Percentiles rank a stretch among this genome's conserved stretches.
phyloP scores from a whole-genome alignment of 2,888 invertebrate genomes.

The Microctonus aethiopoides region DNA sequence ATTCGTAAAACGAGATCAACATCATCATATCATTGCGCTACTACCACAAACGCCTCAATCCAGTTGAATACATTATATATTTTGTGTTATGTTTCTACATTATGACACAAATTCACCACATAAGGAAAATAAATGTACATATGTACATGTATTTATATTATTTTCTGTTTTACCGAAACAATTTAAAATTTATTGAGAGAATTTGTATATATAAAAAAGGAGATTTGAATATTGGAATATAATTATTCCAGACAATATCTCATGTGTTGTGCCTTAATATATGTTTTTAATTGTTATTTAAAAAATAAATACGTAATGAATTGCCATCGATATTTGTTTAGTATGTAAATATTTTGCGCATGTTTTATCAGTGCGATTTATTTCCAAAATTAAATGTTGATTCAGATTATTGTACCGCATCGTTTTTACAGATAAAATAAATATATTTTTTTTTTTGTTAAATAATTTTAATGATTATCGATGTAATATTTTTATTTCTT shows the following conservation, averaged over 20 bases:
- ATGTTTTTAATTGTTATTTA: background rate
- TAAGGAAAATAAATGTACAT: background rate
- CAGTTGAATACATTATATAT: background rate
- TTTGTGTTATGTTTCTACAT: background rate
- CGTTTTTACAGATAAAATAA: background rate
- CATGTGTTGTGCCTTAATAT: background rate
- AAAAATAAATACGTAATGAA: background rate
- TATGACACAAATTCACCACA: background rate
- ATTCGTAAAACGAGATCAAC: background rate
- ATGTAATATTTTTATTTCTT: no score
- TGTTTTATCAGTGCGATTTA: background rate
- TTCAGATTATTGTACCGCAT: background rate
- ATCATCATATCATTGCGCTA: background rate
- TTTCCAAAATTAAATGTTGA: background rate
- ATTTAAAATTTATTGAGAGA: background rate
- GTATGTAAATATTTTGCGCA: background rate
- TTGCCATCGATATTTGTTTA: background rate
- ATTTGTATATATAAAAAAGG: background rate
- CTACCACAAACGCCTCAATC: background rate
- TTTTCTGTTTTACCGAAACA: background rate
- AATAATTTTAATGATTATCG: no score
- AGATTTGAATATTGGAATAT: background rate
- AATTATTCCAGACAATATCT: background rate
- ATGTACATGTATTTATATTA: background rate
- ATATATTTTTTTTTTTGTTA: background rate